Percentiles rank a stretch among this genome's conserved stretches.
Conservation (phyloP, 2,888 invertebrate genomes). For the Muscina levida region DNA sequence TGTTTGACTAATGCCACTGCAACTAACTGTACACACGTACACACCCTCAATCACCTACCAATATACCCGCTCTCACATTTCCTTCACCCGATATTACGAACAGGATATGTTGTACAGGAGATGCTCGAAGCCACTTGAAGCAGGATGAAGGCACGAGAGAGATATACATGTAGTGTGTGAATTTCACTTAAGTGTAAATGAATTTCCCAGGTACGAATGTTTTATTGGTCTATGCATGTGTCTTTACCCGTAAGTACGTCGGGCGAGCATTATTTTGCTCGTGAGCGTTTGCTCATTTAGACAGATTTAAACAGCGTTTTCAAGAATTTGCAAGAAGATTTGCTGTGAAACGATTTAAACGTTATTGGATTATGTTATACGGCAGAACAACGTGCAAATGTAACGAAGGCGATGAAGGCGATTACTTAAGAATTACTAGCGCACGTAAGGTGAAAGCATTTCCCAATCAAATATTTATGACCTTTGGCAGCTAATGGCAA, state of each 20-base stretch:
- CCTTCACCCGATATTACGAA: no score
- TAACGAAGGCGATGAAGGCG: neutral
- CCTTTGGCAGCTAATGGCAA: no score
- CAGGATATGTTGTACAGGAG: neutral
- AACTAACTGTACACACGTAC: neutral
- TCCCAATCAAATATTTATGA: no score
- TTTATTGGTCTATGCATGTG: no score
- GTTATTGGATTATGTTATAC: neutral
- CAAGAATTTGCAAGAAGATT: neutral
- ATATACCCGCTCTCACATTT: no score
- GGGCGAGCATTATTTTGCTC: neutral
- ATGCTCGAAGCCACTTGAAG: neutral
- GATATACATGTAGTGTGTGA: no score
- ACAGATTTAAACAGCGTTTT: neutral
- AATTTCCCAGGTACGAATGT: no score
- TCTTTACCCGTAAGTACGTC: no score
- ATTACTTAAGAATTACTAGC: no score
- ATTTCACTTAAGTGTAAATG: no score
- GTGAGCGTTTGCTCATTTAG: neutral
- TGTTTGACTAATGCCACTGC: constrained; percentile 22
- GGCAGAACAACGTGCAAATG: neutral
- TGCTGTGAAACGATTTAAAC: constrained; percentile 23
- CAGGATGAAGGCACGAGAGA: neutral
- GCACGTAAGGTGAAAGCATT: no score
- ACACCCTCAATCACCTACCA: neutral